Evolutionary conservation across 1,140 invertebrate genomes (phyloP).

Genomic region (Neodiprion pinetum): DNA sequence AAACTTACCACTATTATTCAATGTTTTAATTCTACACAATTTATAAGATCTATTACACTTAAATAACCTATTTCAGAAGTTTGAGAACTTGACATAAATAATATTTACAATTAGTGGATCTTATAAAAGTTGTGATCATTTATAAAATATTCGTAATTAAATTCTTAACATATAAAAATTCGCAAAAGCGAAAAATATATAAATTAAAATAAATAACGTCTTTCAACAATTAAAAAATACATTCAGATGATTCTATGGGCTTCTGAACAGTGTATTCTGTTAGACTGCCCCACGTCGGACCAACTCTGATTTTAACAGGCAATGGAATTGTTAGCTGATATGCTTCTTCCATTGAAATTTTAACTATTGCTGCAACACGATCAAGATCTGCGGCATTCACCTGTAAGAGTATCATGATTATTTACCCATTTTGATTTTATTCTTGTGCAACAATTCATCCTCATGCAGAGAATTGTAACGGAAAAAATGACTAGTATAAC

Average conservation of each 20-base stretch:
- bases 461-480: constrained; percentile 14
- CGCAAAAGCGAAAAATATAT: not conserved
- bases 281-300: constrained; percentile 80
- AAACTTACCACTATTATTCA: not conserved
- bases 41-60: too few species aligned
- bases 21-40: too few species aligned
- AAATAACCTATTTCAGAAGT: not conserved
- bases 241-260: not conserved
- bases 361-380: constrained; percentile 72
- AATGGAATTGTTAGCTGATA: constrained; percentile 76
- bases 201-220: not conserved
- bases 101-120: not conserved
- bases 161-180: not conserved
- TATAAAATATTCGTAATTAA: not conserved
- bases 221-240: not conserved
- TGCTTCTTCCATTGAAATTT: constrained; percentile 82
- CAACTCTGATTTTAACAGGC: constrained; percentile 86
- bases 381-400: constrained; percentile 63
- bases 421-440: not conserved
- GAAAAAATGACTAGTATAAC: constrained; percentile 34
- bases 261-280: constrained; percentile 51
- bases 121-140: not conserved
- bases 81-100: not conserved
- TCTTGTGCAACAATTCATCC: constrained; percentile 6
- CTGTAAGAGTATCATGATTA: constrained; percentile 39